phyloP scores from a whole-genome alignment of 2,888 invertebrate genomes.

The Augochlorella aurata region DNA sequence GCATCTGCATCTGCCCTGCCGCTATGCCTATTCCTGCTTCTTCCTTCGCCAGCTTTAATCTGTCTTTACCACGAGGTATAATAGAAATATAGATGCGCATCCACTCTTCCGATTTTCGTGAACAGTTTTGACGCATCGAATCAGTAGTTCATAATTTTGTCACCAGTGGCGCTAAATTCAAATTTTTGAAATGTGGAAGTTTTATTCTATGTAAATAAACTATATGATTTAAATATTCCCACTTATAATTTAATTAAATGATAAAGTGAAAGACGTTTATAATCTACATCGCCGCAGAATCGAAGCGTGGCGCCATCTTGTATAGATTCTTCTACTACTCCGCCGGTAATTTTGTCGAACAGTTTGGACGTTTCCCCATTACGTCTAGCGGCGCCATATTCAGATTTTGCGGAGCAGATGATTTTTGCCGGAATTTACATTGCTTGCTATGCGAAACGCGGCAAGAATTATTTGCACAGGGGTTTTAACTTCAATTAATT shows the following conservation, averaged over 20 bases:
- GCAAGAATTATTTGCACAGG: not conserved
- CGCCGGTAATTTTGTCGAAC: not conserved
- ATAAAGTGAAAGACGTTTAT: too few species aligned
- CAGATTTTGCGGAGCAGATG: not conserved
- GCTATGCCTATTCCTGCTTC: conserved; percentile 22
- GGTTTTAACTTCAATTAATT: too few species aligned
- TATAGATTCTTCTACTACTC: too few species aligned
- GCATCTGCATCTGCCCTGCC: conserved; percentile 31
- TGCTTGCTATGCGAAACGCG: not conserved
- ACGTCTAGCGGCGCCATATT: not conserved
- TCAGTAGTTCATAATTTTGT: too few species aligned
- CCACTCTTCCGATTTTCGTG: not conserved
- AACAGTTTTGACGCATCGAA: not conserved
- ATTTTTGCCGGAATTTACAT: not conserved
- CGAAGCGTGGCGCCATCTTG: too few species aligned
- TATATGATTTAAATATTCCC: too few species aligned
- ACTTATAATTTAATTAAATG: too few species aligned
- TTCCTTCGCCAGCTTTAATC: not conserved
- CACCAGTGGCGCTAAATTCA: too few species aligned
- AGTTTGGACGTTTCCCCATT: not conserved
- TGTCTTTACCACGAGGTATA: not conserved
- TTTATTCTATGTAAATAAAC: too few species aligned
- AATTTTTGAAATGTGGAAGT: too few species aligned
- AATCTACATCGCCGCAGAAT: too few species aligned
- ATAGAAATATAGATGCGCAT: not conserved